Evolutionary conservation across 2,888 invertebrate genomes (phyloP).

Genomic region (Frankliniella fusca): DNA sequence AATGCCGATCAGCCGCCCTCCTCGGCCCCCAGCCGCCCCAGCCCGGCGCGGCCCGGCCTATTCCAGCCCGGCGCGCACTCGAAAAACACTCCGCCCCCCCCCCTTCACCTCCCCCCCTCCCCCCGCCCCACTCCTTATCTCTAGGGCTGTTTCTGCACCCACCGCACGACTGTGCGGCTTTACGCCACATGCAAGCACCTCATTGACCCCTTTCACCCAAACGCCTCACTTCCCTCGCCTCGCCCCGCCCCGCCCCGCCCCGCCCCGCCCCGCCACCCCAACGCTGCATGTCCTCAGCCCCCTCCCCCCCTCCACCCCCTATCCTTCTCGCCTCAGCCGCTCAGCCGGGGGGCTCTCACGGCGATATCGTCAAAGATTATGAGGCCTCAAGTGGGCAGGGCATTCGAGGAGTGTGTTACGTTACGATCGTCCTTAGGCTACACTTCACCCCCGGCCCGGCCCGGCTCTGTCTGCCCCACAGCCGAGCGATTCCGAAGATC

Average conservation of each 20-base stretch:
- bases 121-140: background rate
- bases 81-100: too few relatives aligned
- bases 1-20: too few relatives aligned
- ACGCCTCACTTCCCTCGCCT: background rate
- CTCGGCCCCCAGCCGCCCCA: too few relatives aligned
- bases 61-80: too few relatives aligned
- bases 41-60: too few relatives aligned
- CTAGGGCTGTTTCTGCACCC: background rate
- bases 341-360: background rate
- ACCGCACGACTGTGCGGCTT: background rate
- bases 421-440: background rate
- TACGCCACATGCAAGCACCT: constrained; percentile 10
- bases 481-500: too few relatives aligned
- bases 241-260: background rate
- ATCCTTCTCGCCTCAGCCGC: background rate
- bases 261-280: background rate
- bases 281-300: background rate
- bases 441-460: background rate
- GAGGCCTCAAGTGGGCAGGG: constrained; percentile 15
- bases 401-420: constrained; percentile 1
- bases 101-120: too few relatives aligned
- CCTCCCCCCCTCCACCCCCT: background rate
- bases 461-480: background rate
- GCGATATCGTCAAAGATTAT: constrained; percentile 3
- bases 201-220: constrained; percentile 3